Percentiles rank a stretch among this genome's conserved stretches.
These are phyloP conservation scores for Leucoraja ocellata DNA, from an alignment of 2,797 vertebrate genomes.

Conservation along the genomic window DNA sequence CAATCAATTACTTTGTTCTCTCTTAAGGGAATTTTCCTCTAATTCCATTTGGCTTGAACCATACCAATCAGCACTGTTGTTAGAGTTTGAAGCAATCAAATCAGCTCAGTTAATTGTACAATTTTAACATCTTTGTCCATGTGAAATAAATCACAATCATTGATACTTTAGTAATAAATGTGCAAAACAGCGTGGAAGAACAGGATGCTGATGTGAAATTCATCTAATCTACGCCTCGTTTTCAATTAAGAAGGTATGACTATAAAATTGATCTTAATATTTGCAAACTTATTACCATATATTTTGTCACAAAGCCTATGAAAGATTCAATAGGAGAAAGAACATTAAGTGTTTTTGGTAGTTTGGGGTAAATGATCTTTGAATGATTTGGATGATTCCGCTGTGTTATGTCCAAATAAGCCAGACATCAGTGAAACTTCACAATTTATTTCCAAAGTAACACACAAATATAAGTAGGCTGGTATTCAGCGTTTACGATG, in stretches of 20 bases:
- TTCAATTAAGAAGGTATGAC: no score
- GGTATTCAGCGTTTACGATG: background rate
- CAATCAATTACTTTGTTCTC: background rate
- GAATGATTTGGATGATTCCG: background rate
- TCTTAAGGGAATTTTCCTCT: background rate
- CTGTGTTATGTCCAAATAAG: background rate
- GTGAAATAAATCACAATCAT: background rate
- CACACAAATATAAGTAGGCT: background rate
- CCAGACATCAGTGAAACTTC: background rate
- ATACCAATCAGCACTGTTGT: background rate
- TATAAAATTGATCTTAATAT: background rate
- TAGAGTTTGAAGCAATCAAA: background rate
- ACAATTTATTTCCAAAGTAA: slow-evolving; percentile 25
- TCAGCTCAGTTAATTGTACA: background rate
- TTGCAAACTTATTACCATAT: background rate
- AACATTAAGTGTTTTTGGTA: background rate
- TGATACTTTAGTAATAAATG: background rate
- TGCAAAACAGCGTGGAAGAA: background rate
- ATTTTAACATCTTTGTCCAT: background rate
- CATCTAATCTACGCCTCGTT: no score
- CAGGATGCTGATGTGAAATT: background rate
- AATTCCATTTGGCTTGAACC: background rate
- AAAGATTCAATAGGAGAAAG: background rate
- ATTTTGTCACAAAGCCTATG: background rate
- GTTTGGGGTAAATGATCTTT: background rate